These are phyloP conservation scores for Vicugna pacos DNA, from an alignment of 2,113 vertebrate species.

Conservation along the genomic window DNA sequence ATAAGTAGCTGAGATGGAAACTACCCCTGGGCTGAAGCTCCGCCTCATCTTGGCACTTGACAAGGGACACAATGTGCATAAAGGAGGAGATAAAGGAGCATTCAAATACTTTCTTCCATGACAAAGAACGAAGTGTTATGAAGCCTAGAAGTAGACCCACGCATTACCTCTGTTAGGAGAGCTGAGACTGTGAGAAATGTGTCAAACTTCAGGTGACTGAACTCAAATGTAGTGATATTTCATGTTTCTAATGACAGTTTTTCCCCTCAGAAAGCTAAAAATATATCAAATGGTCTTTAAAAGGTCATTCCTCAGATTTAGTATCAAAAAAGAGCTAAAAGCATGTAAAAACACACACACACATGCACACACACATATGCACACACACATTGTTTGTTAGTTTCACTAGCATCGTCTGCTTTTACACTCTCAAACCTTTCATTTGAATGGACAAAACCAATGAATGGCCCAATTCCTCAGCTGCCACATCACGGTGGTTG, in stretches of 20 bases:
- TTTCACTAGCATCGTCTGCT: background rate
- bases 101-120: constrained; percentile 71
- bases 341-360: background rate
- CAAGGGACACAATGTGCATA: constrained; percentile 17
- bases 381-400: background rate
- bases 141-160: background rate
- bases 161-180: constrained; percentile 16
- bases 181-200: constrained; percentile 15
- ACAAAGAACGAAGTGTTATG: background rate
- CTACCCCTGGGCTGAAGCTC: constrained; percentile 65
- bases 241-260: background rate
- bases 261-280: constrained; percentile 40
- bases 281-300: background rate
- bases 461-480: accelerated
- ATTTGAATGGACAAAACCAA: background rate
- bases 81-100: constrained; percentile 46
- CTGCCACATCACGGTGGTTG: accelerated
- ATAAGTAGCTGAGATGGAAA: constrained; percentile 77
- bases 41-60: constrained; percentile 57
- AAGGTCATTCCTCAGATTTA: background rate
- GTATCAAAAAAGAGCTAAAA: background rate
- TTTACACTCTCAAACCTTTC: background rate
- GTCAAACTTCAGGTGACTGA: constrained; percentile 16
- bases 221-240: background rate
- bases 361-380: background rate